Percentiles rank a stretch among this genome's conserved stretches.
Conservation (phyloP, 1,140 invertebrate genomes). For the Papilio glaucus region DNA sequence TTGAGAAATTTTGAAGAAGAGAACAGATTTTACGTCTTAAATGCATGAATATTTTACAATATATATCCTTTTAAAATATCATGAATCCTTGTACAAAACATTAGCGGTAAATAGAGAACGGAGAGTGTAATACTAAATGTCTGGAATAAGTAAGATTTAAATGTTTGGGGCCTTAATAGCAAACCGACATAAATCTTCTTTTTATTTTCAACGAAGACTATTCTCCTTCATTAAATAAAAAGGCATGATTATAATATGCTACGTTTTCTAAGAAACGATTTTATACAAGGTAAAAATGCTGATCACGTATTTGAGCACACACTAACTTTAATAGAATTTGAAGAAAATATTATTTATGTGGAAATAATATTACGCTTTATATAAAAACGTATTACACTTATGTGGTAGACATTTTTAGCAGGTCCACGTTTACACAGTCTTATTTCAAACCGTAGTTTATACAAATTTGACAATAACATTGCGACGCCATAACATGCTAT, state of each 20-base stretch:
- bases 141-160: constrained; percentile 34
- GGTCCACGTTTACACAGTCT: too few relatives aligned
- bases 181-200: constrained; percentile 25
- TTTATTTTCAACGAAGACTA: constrained; percentile 21
- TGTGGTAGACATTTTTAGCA: too few relatives aligned
- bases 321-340: too few relatives aligned
- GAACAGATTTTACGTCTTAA: too few relatives aligned
- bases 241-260: background rate
- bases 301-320: background rate
- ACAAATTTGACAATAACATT: too few relatives aligned
- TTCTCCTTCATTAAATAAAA: constrained; percentile 21
- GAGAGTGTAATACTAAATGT: constrained; percentile 15
- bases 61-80: background rate
- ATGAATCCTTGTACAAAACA: constrained; percentile 10
- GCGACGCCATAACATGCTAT: too few relatives aligned
- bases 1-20: too few relatives aligned
- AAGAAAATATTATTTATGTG: too few relatives aligned
- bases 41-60: background rate
- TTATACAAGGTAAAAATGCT: background rate
- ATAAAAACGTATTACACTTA: too few relatives aligned
- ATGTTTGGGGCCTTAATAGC: constrained; percentile 28
- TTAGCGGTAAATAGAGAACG: background rate
- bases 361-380: too few relatives aligned
- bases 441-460: too few relatives aligned
- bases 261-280: background rate